Percentiles rank a stretch among this genome's conserved stretches.
Conservation (phyloP, 2,797 vertebrate species). For the Phalanger gymnotis region DNA sequence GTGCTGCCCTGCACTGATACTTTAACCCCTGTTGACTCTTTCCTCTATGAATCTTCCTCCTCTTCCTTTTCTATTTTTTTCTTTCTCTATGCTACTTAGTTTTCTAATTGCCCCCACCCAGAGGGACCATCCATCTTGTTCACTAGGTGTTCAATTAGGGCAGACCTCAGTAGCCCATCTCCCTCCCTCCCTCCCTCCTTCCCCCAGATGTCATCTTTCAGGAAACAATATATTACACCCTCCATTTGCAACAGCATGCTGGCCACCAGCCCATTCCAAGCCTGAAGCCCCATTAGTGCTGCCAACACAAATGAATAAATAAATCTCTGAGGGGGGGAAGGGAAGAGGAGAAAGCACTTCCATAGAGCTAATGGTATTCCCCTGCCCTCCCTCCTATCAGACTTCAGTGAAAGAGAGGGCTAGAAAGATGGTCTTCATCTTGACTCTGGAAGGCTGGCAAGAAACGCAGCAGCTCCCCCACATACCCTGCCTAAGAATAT, state of each 20-base stretch:
- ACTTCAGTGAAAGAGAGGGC: conserved; percentile 48
- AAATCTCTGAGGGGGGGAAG: conserved; percentile 67
- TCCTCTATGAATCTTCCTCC: neutral
- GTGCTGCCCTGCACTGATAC: neutral
- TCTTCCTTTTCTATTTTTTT: neutral
- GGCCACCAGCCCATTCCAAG: conserved; percentile 75
- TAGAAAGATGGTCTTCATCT: conserved; percentile 15
- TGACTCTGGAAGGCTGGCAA: neutral
- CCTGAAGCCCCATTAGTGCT: conserved; percentile 67
- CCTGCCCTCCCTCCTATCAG: conserved; percentile 38
- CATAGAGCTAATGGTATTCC: conserved; percentile 61
- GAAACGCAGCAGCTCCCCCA: neutral
- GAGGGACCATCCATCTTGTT: conserved; percentile 49
- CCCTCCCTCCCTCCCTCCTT: conserved; percentile 29
- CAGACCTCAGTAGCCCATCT: conserved; percentile 32
- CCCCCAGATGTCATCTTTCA: conserved; percentile 67
- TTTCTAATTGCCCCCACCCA: conserved; percentile 48
- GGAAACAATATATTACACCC: conserved; percentile 79
- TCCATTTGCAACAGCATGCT: conserved; percentile 68
- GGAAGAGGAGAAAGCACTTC: conserved; percentile 50
- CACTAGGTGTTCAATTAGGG: conserved; percentile 68
- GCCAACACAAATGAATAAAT: conserved; percentile 77
- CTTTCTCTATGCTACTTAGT: conserved; percentile 53
- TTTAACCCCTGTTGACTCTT: neutral
- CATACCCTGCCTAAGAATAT: neutral